A percentile compares a stretch with the other conserved stretches of the same genome.
Conservation (phyloP, 2,113 vertebrate genomes). For the Ariopsis seemanni region DNA sequence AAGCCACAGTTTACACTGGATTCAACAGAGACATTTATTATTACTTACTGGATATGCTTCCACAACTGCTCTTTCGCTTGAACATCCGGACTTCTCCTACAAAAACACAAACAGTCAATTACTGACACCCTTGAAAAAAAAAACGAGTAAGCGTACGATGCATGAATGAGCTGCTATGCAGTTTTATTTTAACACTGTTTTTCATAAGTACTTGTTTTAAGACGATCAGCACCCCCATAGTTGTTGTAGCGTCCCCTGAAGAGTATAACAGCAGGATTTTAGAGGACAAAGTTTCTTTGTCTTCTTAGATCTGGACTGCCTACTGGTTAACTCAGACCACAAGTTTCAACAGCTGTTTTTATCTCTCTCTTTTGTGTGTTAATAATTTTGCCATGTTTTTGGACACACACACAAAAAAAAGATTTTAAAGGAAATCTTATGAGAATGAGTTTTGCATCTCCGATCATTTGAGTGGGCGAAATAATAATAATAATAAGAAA, state of each 20-base stretch:
- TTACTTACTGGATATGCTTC: constrained; percentile 87
- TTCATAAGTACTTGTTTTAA: background rate
- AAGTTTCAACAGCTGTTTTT: background rate
- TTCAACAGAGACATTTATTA: background rate
- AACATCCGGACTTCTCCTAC: constrained; percentile 85
- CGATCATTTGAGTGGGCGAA: background rate
- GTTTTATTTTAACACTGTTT: background rate
- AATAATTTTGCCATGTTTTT: background rate
- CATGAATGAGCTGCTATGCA: background rate
- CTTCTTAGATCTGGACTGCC: background rate
- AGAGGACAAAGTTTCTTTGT: background rate
- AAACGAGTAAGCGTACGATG: background rate
- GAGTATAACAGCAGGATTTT: constrained; percentile 1
- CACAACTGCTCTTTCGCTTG: constrained; percentile 88
- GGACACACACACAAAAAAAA: background rate
- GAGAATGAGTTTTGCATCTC: background rate
- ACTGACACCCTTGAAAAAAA: background rate
- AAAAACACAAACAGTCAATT: constrained; percentile 32
- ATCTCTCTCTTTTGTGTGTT: background rate
- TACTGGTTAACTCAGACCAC: background rate
- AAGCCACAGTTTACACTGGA: background rate
- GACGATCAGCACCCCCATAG: background rate
- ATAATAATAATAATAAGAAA: too few species aligned
- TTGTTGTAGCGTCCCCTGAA: background rate
- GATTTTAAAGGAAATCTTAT: background rate